Conservation (phyloP, 2,888 invertebrate species). For the Tanytarsus gracilentus region DNA sequence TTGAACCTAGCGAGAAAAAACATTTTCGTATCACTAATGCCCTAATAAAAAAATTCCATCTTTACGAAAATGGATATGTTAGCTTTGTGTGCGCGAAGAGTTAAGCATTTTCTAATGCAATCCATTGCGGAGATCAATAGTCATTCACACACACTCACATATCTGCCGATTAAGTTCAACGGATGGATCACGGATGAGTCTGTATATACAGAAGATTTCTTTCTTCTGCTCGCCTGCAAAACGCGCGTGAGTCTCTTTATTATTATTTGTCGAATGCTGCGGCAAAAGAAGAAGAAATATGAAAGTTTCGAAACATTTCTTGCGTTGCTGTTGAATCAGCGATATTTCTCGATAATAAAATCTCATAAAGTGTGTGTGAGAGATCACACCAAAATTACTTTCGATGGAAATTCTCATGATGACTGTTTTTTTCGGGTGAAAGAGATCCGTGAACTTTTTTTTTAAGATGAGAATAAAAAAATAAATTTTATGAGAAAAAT, state of each 20-base stretch:
- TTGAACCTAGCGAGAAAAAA: too few species aligned
- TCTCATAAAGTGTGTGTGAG: not conserved
- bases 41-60: too few species aligned
- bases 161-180: constrained; percentile 15
- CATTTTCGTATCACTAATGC: too few species aligned
- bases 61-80: too few species aligned
- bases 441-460: too few species aligned
- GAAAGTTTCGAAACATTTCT: constrained; percentile 22
- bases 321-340: not conserved
- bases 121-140: too few species aligned
- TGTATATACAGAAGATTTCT: constrained; percentile 2
- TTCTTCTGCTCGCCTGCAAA: not conserved
- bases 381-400: too few species aligned
- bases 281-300: constrained; percentile 22
- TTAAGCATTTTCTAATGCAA: constrained; percentile 5
- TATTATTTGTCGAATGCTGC: too few species aligned
- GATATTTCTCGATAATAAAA: not conserved
- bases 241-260: not conserved
- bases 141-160: not conserved
- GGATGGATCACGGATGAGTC: constrained; percentile 11
- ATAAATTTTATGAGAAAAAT: too few species aligned
- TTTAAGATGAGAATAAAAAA: too few species aligned
- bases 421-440: not conserved
- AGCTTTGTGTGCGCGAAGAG: too few species aligned
- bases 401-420: constrained; percentile 13